A percentile compares a stretch with the other conserved stretches of the same genome.
phyloP scores from a whole-genome alignment of 2,113 vertebrate genomes.

The Brachyistius frenatus region DNA sequence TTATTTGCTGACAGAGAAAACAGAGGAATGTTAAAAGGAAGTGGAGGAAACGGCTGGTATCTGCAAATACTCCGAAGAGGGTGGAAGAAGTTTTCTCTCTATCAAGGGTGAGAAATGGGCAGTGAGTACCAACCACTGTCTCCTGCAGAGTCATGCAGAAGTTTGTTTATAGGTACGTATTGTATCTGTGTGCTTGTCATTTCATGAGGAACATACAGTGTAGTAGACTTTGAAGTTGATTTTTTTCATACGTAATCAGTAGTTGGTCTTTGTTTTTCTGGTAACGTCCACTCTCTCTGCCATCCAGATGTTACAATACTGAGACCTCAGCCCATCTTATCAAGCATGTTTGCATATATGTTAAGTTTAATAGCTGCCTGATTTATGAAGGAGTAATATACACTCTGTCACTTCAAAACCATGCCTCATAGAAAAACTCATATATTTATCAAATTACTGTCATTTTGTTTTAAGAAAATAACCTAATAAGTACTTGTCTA shows the following conservation, averaged over 20 bases:
- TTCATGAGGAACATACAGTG: not conserved
- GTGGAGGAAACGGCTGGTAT: conserved; percentile 44
- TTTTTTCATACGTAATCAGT: not conserved
- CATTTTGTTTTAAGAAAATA: too few species aligned
- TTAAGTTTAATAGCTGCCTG: too few species aligned
- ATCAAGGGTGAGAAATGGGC: conserved; percentile 65
- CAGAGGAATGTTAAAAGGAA: conserved; percentile 56
- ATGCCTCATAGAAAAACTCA: too few species aligned
- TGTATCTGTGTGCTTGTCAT: not conserved
- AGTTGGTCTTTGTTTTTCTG: too few species aligned
- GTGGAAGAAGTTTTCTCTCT: conserved; percentile 29
- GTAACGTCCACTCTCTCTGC: too few species aligned
- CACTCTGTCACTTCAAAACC: too few species aligned
- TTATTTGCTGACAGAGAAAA: not conserved
- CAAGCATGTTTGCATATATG: too few species aligned
- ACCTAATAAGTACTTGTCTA: too few species aligned
- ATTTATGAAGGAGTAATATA: too few species aligned
- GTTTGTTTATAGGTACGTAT: conserved; percentile 70
- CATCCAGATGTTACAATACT: too few species aligned
- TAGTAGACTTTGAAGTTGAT: not conserved
- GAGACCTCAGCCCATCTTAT: too few species aligned
- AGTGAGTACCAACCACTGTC: conserved; percentile 62
- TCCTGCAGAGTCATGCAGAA: conserved; percentile 51
- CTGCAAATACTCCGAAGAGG: conserved; percentile 46
- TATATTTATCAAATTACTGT: too few species aligned